Conservation (phyloP, 2,888 invertebrate genomes). For the Scaptomyza reducta region DNA sequence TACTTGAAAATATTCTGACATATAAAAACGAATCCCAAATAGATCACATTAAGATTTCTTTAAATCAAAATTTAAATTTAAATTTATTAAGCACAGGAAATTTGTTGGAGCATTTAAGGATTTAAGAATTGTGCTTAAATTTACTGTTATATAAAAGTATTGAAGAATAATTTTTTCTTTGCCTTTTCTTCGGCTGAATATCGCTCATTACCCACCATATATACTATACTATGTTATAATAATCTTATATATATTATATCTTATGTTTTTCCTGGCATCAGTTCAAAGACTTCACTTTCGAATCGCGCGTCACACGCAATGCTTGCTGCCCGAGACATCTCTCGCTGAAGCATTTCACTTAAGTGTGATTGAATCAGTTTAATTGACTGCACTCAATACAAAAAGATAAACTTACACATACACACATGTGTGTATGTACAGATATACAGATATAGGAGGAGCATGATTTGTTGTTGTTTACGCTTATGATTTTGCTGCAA, state of each 20-base stretch:
- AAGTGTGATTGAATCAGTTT: slow-evolving; percentile 65
- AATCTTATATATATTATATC: background rate
- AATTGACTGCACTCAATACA: slow-evolving; percentile 52
- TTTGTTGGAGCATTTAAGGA: no score
- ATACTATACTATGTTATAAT: background rate
- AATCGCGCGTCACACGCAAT: slow-evolving; percentile 50
- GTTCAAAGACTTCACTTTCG: slow-evolving; percentile 53
- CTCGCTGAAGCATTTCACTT: slow-evolving; percentile 58
- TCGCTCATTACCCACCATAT: no score
- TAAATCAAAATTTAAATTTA: no score
- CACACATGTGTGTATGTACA: background rate
- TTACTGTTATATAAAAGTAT: no score
- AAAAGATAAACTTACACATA: slow-evolving; percentile 1
- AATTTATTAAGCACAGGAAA: no score
- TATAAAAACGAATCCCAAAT: no score
- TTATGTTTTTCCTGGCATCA: slow-evolving; percentile 31
- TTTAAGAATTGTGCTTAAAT: no score
- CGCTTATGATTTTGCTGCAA: slow-evolving; percentile 60
- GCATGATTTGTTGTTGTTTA: slow-evolving; percentile 47
- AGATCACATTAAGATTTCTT: no score
- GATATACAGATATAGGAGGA: background rate
- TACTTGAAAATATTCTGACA: no score
- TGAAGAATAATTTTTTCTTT: no score
- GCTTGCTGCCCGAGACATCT: slow-evolving; percentile 21
- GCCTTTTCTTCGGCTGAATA: no score